Evolutionary conservation across 2,113 vertebrate genomes (phyloP), one percentile per base, ranked within the genome.

Genomic region (Chrysemys picta): DNA sequence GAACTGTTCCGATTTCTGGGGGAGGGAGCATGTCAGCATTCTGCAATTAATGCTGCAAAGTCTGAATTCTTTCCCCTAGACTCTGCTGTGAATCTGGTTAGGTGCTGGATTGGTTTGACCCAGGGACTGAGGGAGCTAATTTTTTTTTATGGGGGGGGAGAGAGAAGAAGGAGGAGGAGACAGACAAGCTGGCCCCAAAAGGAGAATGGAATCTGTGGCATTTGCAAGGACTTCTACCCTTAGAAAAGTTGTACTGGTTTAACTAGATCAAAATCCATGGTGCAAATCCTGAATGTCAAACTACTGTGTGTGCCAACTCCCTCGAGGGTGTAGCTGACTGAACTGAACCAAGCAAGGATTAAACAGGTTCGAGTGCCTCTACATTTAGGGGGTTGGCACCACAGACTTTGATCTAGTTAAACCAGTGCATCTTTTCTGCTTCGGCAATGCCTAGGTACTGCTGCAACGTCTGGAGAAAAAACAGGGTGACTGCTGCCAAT

Each of bases 271-370:
- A 89, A 57, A 92, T 5, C 0, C 1, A 65, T 93, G 96, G 97
- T 91, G 94, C 96, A 96, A 97, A 89, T 89, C 89, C 82, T 22
- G 65, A 82, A 6, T 10, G 27, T 59, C 93, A 62, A 59, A 47
- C 5, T 62, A 87, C 50, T 0, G 1, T 11, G 56, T 92, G 57
- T 45, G 94, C n/a, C n/a, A 42, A 24, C n/a, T 11, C 38, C 38
- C 69, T 17, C 3, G 10, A n/a, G n/a, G 17, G 19, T 72, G 35
- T 72, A 9, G 72, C 72, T 29, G 6, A 4, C 24, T 25, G 21
- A 42, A n/a, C 69, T 72, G 10, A 27, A 10, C 24, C 14, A 14
- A 25, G 42, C 42, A 22, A 45, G 38, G 38, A 25, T 22, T 21
- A 6, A 25, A 25, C 38, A 45, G 38, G 22, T 24, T 76, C 38